These are phyloP conservation scores for Cyprinodon diabolis DNA, from an alignment of 2,797 vertebrate species.

Conservation along the genomic window DNA sequence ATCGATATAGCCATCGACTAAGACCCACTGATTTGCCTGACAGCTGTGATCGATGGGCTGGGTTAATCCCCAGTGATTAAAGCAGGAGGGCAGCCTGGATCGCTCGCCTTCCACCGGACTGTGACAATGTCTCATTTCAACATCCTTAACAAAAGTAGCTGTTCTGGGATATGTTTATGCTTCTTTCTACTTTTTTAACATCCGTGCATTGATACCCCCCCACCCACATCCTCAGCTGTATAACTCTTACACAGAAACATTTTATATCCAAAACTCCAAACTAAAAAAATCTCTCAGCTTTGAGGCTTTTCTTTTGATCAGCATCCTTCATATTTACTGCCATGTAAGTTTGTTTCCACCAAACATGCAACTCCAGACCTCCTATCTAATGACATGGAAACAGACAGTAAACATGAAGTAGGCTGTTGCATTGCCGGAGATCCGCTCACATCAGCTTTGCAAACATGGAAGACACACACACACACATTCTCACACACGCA, in stretches of 20 bases:
- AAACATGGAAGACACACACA: constrained; percentile 46
- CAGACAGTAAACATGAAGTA: constrained; percentile 53
- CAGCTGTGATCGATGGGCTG: constrained; percentile 41
- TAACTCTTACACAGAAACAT: neutral
- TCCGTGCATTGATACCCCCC: constrained; percentile 20
- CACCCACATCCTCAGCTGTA: constrained; percentile 3
- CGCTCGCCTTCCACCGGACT: constrained; percentile 10
- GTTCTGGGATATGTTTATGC: constrained; percentile 13
- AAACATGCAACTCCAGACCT: constrained; percentile 13
- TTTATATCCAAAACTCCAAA: neutral
- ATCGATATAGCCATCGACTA: constrained; percentile 63
- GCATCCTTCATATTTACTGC: neutral
- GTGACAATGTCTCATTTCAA: constrained; percentile 40
- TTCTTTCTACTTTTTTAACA: constrained; percentile 34
- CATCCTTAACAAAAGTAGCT: constrained; percentile 34
- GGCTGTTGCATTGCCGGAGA: constrained; percentile 15
- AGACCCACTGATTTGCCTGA: constrained; percentile 41
- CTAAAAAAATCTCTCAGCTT: constrained; percentile 4
- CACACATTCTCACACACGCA: constrained; percentile 43
- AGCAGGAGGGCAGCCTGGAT: neutral
- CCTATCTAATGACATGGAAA: constrained; percentile 50
- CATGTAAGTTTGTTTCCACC: neutral
- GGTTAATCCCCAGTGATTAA: constrained; percentile 45
- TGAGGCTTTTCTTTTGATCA: constrained; percentile 7
- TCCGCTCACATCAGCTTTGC: constrained; percentile 20